Conservation (phyloP, 2,888 invertebrate genomes). For the Plagodis dolabraria region DNA sequence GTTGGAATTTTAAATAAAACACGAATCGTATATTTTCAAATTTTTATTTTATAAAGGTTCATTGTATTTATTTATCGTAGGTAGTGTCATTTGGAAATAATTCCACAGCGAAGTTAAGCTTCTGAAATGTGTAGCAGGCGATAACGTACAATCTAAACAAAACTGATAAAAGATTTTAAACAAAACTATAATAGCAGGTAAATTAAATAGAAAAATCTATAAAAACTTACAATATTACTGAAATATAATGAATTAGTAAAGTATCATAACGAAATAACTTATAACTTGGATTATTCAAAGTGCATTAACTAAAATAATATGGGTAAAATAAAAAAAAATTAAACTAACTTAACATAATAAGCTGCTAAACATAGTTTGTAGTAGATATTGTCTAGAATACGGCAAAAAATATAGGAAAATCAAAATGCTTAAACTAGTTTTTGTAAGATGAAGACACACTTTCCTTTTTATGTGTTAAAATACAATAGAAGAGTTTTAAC, state of each 20-base stretch:
- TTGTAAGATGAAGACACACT: conserved; percentile 44
- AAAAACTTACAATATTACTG: conserved; percentile 45
- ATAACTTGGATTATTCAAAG: conserved; percentile 70
- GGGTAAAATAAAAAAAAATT: conserved; percentile 63
- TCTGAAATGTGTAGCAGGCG: conserved; percentile 82
- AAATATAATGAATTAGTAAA: conserved; percentile 55
- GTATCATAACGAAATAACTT: conserved; percentile 49
- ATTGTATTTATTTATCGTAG: conserved; percentile 75
- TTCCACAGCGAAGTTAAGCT: conserved; percentile 72
- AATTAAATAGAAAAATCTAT: conserved; percentile 24
- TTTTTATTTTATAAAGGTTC: conserved; percentile 79
- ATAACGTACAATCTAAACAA: conserved; percentile 67
- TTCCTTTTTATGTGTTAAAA: conserved; percentile 7
- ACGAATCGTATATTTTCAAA: conserved; percentile 48
- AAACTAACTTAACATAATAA: conserved; percentile 72
- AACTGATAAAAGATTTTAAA: conserved; percentile 56
- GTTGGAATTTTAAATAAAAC: conserved; percentile 54
- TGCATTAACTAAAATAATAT: conserved; percentile 72
- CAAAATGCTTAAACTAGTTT: conserved; percentile 26
- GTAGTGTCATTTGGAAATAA: conserved; percentile 78
- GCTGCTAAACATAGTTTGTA: conserved; percentile 71
- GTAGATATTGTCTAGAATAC: conserved; percentile 48
- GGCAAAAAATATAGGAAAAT: conserved; percentile 41
- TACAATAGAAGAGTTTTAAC: conserved; percentile 22
- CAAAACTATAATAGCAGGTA: conserved; percentile 37